Conservation (phyloP, 2,797 vertebrate species). For the Gallirallus australis region DNA sequence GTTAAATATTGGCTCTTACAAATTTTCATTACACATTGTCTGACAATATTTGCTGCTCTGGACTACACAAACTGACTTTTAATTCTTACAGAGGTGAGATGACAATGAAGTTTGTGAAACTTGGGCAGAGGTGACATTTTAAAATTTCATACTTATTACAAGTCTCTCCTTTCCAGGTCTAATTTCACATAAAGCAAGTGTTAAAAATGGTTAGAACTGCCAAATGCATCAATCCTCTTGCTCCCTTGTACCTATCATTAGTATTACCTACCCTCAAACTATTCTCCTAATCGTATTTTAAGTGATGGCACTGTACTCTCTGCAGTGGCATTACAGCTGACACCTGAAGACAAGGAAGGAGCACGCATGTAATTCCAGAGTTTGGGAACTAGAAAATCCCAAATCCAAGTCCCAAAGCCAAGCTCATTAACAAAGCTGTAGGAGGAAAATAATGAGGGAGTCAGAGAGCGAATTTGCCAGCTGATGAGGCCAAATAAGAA, state of each 20-base stretch:
- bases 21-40: conserved; percentile 12
- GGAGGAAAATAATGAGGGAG: neutral
- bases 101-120: neutral
- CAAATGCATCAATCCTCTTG: neutral
- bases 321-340: neutral
- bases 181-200: neutral
- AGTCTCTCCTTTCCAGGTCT: neutral
- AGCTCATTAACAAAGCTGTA: neutral
- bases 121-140: neutral
- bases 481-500: neutral
- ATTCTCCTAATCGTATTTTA: neutral
- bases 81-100: neutral
- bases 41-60: conserved; percentile 41
- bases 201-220: neutral
- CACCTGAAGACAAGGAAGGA: neutral
- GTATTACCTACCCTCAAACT: neutral
- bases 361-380: neutral
- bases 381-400: neutral
- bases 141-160: neutral
- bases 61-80: neutral
- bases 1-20: conserved; percentile 36
- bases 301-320: neutral
- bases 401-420: neutral
- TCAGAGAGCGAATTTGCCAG: neutral
- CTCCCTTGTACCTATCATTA: neutral